Base-by-base conservation (phyloP, 2,797 vertebrate genomes). In the Oreochromis grahami region DNA sequence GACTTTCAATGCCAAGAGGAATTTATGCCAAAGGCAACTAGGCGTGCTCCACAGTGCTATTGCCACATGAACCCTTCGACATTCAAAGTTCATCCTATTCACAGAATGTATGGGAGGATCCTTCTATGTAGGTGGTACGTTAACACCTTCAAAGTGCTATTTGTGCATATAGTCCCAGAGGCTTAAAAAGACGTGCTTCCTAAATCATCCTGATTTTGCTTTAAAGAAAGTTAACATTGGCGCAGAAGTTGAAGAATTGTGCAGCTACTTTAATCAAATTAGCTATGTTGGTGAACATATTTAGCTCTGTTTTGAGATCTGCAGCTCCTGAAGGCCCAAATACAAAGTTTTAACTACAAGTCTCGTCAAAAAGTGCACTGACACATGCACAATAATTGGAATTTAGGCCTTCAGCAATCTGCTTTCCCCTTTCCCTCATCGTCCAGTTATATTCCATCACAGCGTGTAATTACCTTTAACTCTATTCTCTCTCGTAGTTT, bases 11-110 rank as follows among this genome's bases (percentile, higher is more conserved):
- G 15, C 56, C 21, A 70, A 70, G 38, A 70, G 36, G n/a, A 7
- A 24, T 24, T 43, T 4, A 34, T 68, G n/a, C 13, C 63, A 68
- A 43, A 68, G 36, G 21, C 36, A 68, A 43, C 7, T 8, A 24
- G 12, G 12, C 0, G 7, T 38, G 36, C 36, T 68, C 36, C 36
- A 24, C 36, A 41, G 36, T 41, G 63, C 2, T 63, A 2, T 0
- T 38, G 4, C 19, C 60, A 38, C 32, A 63, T 13, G 58, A 63
- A 63, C 10, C 36, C 1, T 68, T 1, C 14, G 36, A 68, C 7
- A 65, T 0, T 65, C 34, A 68, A 68, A 68, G 63, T 9, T 68
- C 36, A 68, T 68, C n/a, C n/a, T 2, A 43, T 45, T 43, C 38
- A 45, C 38, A 45, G 21, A 43, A 26, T 70, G 65, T 70, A 1